phyloP scores from a whole-genome alignment of 2,888 invertebrate species.

The Cheilosia pagana region DNA sequence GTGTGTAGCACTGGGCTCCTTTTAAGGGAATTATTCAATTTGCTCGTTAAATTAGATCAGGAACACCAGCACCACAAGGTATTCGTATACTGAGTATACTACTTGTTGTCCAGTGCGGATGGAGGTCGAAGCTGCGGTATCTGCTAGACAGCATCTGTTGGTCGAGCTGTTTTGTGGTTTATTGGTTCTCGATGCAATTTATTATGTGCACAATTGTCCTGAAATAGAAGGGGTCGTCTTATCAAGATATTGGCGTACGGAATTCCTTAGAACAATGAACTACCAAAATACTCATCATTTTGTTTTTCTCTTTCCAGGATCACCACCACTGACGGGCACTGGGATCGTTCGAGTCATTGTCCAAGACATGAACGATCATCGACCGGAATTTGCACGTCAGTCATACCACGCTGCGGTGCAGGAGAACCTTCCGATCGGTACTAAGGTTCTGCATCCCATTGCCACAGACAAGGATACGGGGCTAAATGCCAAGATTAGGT shows the following conservation, averaged over 20 bases:
- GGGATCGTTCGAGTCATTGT: constrained; percentile 95
- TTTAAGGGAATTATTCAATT: constrained; percentile 80
- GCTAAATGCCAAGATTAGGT: constrained; percentile 93
- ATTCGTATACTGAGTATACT: constrained; percentile 2
- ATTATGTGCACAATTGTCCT: constrained; percentile 54
- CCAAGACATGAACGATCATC: constrained; percentile 97
- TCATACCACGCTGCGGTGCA: constrained; percentile 90
- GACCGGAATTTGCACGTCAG: constrained; percentile 93
- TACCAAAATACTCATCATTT: constrained; percentile 39
- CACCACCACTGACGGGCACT: constrained; percentile 95
- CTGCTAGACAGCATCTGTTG: constrained; percentile 56
- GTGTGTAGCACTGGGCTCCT: constrained; percentile 65
- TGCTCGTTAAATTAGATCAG: constrained; percentile 80
- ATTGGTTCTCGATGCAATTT: constrained; percentile 69
- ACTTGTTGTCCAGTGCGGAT: background rate
- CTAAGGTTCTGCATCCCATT: constrained; percentile 89
- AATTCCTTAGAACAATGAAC: constrained; percentile 40
- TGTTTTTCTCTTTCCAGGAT: constrained; percentile 86
- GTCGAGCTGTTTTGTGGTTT: constrained; percentile 66
- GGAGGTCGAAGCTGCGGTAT: constrained; percentile 33
- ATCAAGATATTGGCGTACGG: constrained; percentile 60
- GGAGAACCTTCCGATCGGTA: constrained; percentile 92
- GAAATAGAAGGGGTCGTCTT: constrained; percentile 31
- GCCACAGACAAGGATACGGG: constrained; percentile 94
- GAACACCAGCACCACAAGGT: constrained; percentile 44